These are phyloP conservation scores for Ctena decussata DNA, from an alignment of 2,888 invertebrate species.

Conservation along the genomic window DNA sequence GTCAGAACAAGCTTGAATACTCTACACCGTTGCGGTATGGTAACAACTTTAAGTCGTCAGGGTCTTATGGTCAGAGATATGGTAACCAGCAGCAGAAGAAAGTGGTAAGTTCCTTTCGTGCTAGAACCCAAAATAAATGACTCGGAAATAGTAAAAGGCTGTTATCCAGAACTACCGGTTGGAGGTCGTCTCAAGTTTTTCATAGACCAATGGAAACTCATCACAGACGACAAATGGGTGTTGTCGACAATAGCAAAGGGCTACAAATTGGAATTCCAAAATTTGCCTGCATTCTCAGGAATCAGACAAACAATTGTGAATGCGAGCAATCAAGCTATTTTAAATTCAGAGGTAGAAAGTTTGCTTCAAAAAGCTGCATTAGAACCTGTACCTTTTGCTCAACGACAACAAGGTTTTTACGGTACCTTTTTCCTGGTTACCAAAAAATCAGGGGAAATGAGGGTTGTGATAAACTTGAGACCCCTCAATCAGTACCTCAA, in stretches of 20 bases:
- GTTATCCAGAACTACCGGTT: conserved; percentile 52
- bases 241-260: conserved; percentile 20
- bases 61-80: background rate
- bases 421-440: conserved; percentile 50
- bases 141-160: conserved; percentile 1
- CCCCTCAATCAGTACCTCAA: conserved; percentile 56
- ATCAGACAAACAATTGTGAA: conserved; percentile 15
- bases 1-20: background rate
- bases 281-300: conserved; percentile 31
- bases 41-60: background rate
- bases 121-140: conserved; percentile 13
- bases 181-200: conserved; percentile 36
- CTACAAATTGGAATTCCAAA: conserved; percentile 31
- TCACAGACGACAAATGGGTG: conserved; percentile 49
- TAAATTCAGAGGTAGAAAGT: conserved; percentile 42
- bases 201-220: conserved; percentile 24
- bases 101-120: conserved; percentile 41
- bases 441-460: conserved; percentile 39
- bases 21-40: background rate
- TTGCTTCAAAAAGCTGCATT: conserved; percentile 34
- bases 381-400: conserved; percentile 25
- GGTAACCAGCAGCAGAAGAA: conserved; percentile 5
- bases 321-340: conserved; percentile 15
- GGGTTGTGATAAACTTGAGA: conserved; percentile 55
- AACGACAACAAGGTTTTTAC: conserved; percentile 46